phyloP scores from a whole-genome alignment of 2,113 vertebrate species.

The Clupea harengus region DNA sequence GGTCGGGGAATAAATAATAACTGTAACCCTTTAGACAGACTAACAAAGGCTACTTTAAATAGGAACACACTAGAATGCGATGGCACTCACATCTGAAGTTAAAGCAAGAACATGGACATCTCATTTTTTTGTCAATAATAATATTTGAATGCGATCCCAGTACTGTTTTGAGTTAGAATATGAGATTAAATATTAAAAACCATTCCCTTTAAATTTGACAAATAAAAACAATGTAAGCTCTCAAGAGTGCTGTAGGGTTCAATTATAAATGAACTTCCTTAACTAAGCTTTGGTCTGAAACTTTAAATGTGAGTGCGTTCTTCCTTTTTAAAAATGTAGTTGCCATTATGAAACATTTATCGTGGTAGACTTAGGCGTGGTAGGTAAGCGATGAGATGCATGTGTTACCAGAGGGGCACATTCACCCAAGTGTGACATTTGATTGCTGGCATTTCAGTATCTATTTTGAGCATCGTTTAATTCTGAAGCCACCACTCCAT shows the following conservation, averaged over 20 bases:
- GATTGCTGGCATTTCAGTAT: slow-evolving; percentile 7
- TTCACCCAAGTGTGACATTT: not conserved
- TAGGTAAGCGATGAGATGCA: too few relatives aligned
- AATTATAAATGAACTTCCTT: not conserved
- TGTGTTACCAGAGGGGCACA: too few relatives aligned
- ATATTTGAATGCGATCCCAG: too few relatives aligned
- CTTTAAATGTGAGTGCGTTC: not conserved
- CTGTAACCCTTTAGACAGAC: not conserved
- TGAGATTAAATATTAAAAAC: too few relatives aligned
- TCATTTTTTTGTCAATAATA: too few relatives aligned
- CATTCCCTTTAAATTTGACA: too few relatives aligned
- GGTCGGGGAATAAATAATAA: not conserved
- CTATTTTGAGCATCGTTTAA: not conserved
- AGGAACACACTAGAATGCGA: too few relatives aligned
- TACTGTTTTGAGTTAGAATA: too few relatives aligned
- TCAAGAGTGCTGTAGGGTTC: not conserved
- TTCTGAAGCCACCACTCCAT: not conserved
- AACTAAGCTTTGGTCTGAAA: not conserved
- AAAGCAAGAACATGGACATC: too few relatives aligned
- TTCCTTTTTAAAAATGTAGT: not conserved
- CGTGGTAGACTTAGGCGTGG: not conserved
- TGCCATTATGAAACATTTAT: not conserved
- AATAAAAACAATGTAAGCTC: not conserved
- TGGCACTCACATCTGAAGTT: too few relatives aligned
- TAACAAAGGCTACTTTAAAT: not conserved